These are phyloP conservation scores for Falco cherrug DNA, from an alignment of 2,797 vertebrate species.

Conservation along the genomic window DNA sequence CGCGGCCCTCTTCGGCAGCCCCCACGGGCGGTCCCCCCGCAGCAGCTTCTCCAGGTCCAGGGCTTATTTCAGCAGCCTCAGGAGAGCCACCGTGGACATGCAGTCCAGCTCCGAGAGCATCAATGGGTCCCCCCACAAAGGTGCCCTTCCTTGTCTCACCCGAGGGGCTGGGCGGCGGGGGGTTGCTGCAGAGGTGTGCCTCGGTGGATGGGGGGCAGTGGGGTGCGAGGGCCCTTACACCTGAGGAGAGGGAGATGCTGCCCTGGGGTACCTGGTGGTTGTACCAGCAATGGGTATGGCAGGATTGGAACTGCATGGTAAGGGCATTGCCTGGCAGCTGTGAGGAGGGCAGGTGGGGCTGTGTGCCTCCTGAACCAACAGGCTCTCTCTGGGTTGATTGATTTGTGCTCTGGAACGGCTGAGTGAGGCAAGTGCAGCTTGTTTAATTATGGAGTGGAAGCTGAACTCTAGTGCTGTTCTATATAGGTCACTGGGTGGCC, in stretches of 20 bases:
- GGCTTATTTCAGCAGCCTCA: constrained; percentile 76
- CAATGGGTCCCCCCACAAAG: constrained; percentile 82
- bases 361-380: not conserved
- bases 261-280: accelerated
- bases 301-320: accelerated
- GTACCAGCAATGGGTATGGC: accelerated
- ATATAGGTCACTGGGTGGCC: constrained; percentile 67
- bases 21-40: constrained; percentile 67
- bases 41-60: constrained; percentile 63
- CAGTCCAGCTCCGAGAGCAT: constrained; percentile 90
- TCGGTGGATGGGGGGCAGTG: not conserved
- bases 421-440: not conserved
- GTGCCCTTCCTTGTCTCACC: constrained; percentile 48
- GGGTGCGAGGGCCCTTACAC: accelerated
- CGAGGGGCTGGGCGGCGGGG: not conserved
- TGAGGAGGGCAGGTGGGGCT: not conserved
- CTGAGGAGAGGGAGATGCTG: not conserved
- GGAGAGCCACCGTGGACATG: constrained; percentile 65
- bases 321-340: accelerated
- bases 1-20: constrained; percentile 74
- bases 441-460: not conserved
- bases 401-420: not conserved
- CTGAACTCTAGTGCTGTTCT: not conserved
- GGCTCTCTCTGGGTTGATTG: not conserved
- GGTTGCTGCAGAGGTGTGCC: not conserved